Base-by-base conservation (phyloP, 2,797 vertebrate genomes). In the Vultur gryphus region DNA sequence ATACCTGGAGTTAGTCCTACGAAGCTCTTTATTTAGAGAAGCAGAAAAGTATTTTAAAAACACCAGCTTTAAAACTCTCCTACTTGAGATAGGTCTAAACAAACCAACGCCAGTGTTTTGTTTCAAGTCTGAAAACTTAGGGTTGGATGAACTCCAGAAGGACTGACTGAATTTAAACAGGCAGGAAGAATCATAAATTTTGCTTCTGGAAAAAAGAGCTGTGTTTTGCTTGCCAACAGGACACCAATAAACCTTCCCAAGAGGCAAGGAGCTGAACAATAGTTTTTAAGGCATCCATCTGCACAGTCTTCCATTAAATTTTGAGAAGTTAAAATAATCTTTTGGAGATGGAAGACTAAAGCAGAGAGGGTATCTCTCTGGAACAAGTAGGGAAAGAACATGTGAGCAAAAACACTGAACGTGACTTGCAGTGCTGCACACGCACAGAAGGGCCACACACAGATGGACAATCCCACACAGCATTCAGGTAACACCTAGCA, bases 101-200 rank as follows among this genome's bases (percentile, higher is more conserved):
- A 78, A 90, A 85, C 14, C 33, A 82, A 71, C 25, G 67, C 35
- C 41, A 88, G 29, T 49, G 46, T 33, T 80, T 64, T 48, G 13
- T 90, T 95, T 71, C 67, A 76, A 59, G 58, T 59, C 89, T 88
- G 62, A 83, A 94, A 83, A 80, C 46, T 37, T 39, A 19, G 2
- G 11, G 64, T 9, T 92, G 84, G 64, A 72, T 73, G 55, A 89
- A 94, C 37, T 94, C 87, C 94, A 96, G 46, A 52, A 94, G 44
- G 23, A 52, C n/a, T 0, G 6, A 80, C 16, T 69, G 41, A 86
- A 86, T 77, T 80, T 57, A 73, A 89, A 77, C 28, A 55, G 49
- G 41, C 49, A 84, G 83, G 69, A 84, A 70, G 81, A 72, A 94
- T 54, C 64, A 90, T 95, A 84, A 91, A 92, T 92, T 84, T 76